Conservation (phyloP, 2,888 invertebrate genomes). For the Pyrochroa serraticornis region DNA sequence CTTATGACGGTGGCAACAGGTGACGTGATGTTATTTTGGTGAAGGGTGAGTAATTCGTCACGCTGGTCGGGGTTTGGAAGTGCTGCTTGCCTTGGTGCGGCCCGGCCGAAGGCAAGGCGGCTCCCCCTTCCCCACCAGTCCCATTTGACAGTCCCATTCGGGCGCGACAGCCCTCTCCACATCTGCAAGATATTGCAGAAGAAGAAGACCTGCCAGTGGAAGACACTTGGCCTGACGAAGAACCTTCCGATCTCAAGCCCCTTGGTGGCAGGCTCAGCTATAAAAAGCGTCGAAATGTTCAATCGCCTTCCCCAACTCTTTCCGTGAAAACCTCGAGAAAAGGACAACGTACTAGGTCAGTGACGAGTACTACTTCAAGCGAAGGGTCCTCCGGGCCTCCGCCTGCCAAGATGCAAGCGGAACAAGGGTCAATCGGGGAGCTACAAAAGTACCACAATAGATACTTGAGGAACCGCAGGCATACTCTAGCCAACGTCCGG, state of each 20-base stretch:
- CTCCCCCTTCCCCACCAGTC: slow-evolving; percentile 47
- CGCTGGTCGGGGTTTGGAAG: slow-evolving; percentile 80
- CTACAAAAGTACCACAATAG: slow-evolving; percentile 87
- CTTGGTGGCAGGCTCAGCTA: slow-evolving; percentile 54
- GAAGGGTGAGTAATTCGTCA: slow-evolving; percentile 56
- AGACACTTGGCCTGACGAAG: slow-evolving; percentile 58
- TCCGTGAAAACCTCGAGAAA: slow-evolving; percentile 64
- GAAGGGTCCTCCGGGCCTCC: slow-evolving; percentile 56
- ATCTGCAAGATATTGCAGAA: slow-evolving; percentile 80
- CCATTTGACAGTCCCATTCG: slow-evolving; percentile 57
- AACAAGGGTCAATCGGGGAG: slow-evolving; percentile 90
- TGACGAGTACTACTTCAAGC: slow-evolving; percentile 47
- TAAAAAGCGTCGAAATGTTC: slow-evolving; percentile 55
- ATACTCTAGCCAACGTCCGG: slow-evolving; percentile 92
- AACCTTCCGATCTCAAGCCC: slow-evolving; percentile 59
- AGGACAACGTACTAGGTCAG: slow-evolving; percentile 56
- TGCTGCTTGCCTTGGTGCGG: slow-evolving; percentile 85
- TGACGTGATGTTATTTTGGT: slow-evolving; percentile 42
- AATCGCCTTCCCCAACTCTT: slow-evolving; percentile 68
- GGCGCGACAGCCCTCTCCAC: slow-evolving; percentile 72
- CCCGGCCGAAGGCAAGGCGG: slow-evolving; percentile 64
- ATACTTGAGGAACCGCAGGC: slow-evolving; percentile 84
- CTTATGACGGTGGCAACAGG: slow-evolving; percentile 34
- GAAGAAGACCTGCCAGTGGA: slow-evolving; percentile 67
- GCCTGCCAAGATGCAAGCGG: slow-evolving; percentile 82